Conservation (phyloP, 2,797 vertebrate genomes). For the Notamacropus eugenii region DNA sequence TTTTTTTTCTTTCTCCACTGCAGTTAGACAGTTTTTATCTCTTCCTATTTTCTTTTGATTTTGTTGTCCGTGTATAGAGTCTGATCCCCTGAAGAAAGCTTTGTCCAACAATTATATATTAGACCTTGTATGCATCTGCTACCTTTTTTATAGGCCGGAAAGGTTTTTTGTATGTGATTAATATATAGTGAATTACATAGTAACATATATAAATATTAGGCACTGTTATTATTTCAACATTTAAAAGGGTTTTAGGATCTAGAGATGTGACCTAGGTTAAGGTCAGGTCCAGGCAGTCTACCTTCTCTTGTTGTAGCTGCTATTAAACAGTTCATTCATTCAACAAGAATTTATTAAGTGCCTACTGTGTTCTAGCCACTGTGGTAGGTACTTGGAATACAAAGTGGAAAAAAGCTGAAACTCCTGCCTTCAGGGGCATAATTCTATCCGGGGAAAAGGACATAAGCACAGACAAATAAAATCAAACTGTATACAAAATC, state of each 20-base stretch:
- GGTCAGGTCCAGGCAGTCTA: neutral
- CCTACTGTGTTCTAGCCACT: neutral
- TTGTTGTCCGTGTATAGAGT: neutral
- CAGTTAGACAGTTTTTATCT: neutral
- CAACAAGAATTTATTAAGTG: neutral
- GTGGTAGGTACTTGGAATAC: neutral
- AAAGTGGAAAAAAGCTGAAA: neutral
- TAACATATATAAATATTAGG: neutral
- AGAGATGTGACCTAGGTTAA: neutral
- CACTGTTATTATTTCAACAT: neutral
- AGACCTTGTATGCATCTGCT: neutral
- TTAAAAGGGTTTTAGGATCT: no score
- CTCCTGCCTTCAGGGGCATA: no score
- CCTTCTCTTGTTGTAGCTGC: neutral
- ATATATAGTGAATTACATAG: neutral
- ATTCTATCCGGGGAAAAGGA: no score
- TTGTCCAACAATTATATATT: neutral
- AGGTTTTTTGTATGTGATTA: neutral
- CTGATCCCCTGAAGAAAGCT: neutral
- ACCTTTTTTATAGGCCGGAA: neutral
- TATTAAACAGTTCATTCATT: neutral
- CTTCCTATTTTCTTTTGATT: neutral
- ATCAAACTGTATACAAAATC: no score
- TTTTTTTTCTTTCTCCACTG: neutral
- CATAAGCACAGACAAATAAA: no score